Evolutionary conservation across 92 coral and sea anemone species (phyloP).

Genomic region (Actinernus sp.): DNA sequence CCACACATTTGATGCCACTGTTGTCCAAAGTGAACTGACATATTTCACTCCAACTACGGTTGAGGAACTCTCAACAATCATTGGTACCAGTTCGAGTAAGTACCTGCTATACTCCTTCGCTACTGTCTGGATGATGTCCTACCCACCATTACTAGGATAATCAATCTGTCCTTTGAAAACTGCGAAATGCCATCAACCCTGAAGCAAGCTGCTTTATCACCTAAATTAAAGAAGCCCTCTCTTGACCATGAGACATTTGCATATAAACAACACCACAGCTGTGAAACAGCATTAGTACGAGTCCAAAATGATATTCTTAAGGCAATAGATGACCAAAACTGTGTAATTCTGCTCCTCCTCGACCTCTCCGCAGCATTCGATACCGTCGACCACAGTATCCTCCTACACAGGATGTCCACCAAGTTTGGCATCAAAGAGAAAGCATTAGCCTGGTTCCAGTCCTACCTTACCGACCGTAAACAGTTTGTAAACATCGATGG

Average conservation of each 20-base stretch:
- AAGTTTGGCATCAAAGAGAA: slow-evolving; percentile 35
- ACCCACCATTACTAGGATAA: not conserved
- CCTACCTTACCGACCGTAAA: slow-evolving; percentile 26
- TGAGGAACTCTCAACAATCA: no score
- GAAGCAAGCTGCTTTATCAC: slow-evolving; percentile 5
- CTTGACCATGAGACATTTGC: slow-evolving; percentile 16
- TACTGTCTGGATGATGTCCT: not conserved
- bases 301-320: slow-evolving; percentile 44
- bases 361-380: slow-evolving; percentile 40
- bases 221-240: slow-evolving; percentile 4
- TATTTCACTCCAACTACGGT: no score
- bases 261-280: slow-evolving; percentile 26
- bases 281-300: slow-evolving; percentile 41
- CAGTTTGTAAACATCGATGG: slow-evolving; percentile 9
- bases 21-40: no score
- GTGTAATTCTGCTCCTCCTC: slow-evolving; percentile 21
- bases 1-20: no score
- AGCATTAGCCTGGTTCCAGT: slow-evolving; percentile 27
- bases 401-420: slow-evolving; percentile 11
- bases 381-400: slow-evolving; percentile 28
- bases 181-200: not conserved
- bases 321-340: slow-evolving; percentile 21
- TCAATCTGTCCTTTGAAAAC: slow-evolving; percentile 3
- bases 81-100: no score
- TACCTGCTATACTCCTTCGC: not conserved